A percentile compares a stretch with the other conserved stretches of the same genome.
Conservation (phyloP, 2,113 vertebrate genomes). For the Origma solitaria region DNA sequence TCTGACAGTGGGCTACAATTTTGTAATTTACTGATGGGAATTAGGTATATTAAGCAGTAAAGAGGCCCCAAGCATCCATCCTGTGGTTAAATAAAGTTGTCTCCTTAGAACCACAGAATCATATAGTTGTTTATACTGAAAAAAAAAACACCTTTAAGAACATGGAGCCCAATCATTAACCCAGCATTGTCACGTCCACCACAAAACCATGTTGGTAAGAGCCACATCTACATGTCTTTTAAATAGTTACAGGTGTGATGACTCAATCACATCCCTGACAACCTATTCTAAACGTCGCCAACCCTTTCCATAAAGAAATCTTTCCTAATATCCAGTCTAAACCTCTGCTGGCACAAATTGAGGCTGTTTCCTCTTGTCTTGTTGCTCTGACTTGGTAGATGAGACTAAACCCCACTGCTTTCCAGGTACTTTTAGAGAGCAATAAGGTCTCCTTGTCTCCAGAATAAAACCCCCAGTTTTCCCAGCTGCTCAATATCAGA, state of each 20-base stretch:
- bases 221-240: background rate
- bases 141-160: background rate
- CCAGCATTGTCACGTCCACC: accelerated
- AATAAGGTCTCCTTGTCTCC: background rate
- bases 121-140: background rate
- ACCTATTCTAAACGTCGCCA: background rate
- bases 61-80: background rate
- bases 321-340: background rate
- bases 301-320: too few species aligned
- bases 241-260: background rate
- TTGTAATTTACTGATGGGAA: background rate
- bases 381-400: background rate
- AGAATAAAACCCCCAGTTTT: background rate
- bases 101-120: background rate
- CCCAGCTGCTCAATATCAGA: background rate
- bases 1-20: background rate
- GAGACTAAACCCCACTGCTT: background rate
- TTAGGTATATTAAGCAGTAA: background rate
- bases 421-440: background rate
- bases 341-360: background rate
- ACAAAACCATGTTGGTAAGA: background rate
- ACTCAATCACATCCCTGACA: background rate
- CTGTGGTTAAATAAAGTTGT: background rate
- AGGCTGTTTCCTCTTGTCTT: background rate
- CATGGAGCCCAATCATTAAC: background rate